Evolutionary conservation across 2,113 vertebrate genomes (phyloP), one percentile per base, ranked within the genome.

Genomic region (Spilogale gracilis): DNA sequence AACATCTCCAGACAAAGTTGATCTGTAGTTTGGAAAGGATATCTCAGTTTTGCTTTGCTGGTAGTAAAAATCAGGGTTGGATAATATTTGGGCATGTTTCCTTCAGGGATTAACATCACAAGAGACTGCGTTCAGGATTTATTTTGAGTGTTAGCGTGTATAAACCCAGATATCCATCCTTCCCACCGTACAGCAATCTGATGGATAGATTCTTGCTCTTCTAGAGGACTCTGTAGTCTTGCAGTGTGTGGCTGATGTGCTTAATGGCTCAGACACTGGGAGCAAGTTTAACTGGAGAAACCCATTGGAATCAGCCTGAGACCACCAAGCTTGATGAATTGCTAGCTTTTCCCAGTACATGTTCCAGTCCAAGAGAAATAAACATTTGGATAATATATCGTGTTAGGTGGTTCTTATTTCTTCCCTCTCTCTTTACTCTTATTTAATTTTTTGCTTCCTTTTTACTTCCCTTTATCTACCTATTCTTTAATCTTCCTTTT

Each of bases 1-100:
- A 73, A 48, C 96, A 97, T 97, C 98, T 94, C 52, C 71, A 78
- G 71, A 81, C 92, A 71, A 97, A 96, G 91, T 97, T 98, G 95
- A 95, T 48, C 87, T 94, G 69, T 54, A 73, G 56, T 86, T 97
- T 76, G 90, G 82, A 60, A 95, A 48, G 67, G 73, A 13, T 96
- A 58, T 76, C 48, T 97, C 92, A 50, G 38, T 69, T 97, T 93
- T 85, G 89, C 82, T 98, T 96, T 93, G 67, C 92, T 80, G 89
- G 67, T n/a, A 69, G 60, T 97, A 98, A 98, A 97, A 91, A 91
- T 81, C 97, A 32, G 0, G 82, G 84, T 94, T 97, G 91, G 23
- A 11, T 80, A 25, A 84, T 48, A 74, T 50, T 69, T 48, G 56
- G 50, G 7, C 38, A 50, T 48, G 23, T 65, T 91, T 93, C 30